phyloP scores from a whole-genome alignment of 1,140 invertebrate species.

The Cyclargus thomasi region DNA sequence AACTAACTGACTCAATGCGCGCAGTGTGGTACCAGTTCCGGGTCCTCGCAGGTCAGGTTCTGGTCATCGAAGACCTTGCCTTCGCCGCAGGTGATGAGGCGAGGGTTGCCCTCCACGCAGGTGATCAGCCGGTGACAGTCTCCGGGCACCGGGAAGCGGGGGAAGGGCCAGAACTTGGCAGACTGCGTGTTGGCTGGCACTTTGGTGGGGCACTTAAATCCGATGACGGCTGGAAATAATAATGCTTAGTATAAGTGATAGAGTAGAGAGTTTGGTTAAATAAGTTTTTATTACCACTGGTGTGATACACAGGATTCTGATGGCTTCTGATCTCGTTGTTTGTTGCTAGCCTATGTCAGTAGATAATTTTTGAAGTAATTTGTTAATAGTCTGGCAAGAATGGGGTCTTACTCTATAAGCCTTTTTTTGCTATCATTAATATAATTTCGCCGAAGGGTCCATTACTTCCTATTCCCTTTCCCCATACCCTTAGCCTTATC shows the following conservation, averaged over 20 bases:
- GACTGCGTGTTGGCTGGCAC: slow-evolving; percentile 85
- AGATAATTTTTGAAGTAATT: no score
- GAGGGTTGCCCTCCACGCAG: slow-evolving; percentile 90
- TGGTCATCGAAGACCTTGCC: slow-evolving; percentile 90
- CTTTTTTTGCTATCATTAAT: no score
- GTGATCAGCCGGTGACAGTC: slow-evolving; percentile 90
- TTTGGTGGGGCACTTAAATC: slow-evolving; percentile 89
- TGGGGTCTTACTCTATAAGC: no score
- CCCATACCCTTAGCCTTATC: no score
- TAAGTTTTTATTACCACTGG: no score
- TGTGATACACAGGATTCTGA: no score
- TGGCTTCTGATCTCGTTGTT: no score
- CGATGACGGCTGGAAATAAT: slow-evolving; percentile 79
- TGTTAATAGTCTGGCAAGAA: no score
- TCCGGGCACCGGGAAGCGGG: slow-evolving; percentile 88
- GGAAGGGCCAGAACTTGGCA: slow-evolving; percentile 93
- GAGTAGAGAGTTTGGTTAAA: background rate
- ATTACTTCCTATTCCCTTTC: no score
- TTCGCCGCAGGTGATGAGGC: slow-evolving; percentile 90
- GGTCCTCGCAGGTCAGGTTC: slow-evolving; percentile 88
- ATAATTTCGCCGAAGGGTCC: no score
- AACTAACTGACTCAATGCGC: slow-evolving; percentile 41
- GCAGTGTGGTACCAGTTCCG: slow-evolving; percentile 82
- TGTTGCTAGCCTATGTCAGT: no score
- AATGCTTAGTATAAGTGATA: background rate